A percentile compares a stretch with the other conserved stretches of the same genome.
phyloP scores from a whole-genome alignment of 2,113 vertebrate species.

The Antennarius striatus region DNA sequence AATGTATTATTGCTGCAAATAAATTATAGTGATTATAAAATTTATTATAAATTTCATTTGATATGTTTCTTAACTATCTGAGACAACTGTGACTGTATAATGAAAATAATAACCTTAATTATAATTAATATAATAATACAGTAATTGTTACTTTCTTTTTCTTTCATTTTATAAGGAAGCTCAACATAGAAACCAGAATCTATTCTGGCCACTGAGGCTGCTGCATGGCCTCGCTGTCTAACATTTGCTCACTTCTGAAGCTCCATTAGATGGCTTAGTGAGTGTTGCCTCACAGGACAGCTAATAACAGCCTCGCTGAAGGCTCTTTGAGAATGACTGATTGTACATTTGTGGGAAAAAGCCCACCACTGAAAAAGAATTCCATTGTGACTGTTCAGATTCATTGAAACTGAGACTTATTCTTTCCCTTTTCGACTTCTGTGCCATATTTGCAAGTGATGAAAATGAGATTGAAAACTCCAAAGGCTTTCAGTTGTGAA shows the following conservation, averaged over 20 bases:
- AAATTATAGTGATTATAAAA: too few species aligned
- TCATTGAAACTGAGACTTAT: conserved; percentile 60
- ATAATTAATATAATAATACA: background rate
- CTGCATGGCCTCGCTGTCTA: conserved; percentile 13
- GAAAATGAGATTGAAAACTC: conserved; percentile 71
- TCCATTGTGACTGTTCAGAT: conserved; percentile 63
- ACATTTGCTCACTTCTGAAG: conserved; percentile 67
- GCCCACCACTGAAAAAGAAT: conserved; percentile 53
- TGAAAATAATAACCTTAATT: too few species aligned
- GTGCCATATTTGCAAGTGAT: conserved; percentile 82
- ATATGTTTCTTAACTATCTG: too few species aligned
- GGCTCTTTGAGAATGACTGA: conserved; percentile 68
- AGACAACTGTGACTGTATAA: too few species aligned
- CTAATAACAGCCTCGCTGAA: conserved; percentile 57
- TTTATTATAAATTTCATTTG: too few species aligned
- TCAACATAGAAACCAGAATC: conserved; percentile 54
- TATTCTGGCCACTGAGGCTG: conserved; percentile 48
- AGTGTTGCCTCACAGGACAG: conserved; percentile 66
- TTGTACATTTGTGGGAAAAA: conserved; percentile 56
- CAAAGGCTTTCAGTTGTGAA: conserved; percentile 75
- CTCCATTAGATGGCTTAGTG: conserved; percentile 70
- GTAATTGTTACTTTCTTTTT: conserved; percentile 4
- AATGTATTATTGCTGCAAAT: too few species aligned
- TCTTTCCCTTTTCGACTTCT: conserved; percentile 59
- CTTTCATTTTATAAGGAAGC: conserved; percentile 31